These are phyloP conservation scores for Ciconia nigra DNA, from an alignment of 2,797 vertebrate species.

Conservation along the genomic window DNA sequence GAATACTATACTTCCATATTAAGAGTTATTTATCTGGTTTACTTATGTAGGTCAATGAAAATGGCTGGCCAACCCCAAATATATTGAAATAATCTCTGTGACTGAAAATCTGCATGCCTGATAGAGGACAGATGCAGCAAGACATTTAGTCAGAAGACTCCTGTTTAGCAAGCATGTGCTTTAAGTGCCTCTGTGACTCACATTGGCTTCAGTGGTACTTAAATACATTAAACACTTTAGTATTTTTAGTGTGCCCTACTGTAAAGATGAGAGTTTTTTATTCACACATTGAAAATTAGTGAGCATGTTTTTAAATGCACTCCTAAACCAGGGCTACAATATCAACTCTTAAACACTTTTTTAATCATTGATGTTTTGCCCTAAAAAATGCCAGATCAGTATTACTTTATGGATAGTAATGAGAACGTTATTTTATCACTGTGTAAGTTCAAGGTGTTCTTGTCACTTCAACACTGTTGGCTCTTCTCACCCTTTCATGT, in stretches of 20 bases:
- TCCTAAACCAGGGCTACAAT: neutral
- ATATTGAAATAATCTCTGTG: neutral
- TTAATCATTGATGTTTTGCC: neutral
- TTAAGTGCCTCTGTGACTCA: neutral
- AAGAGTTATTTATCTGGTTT: neutral
- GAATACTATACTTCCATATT: neutral
- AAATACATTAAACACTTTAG: neutral
- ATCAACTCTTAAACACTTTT: neutral
- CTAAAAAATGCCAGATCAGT: neutral
- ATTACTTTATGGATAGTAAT: neutral
- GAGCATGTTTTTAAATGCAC: neutral
- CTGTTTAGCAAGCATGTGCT: neutral
- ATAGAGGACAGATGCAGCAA: neutral
- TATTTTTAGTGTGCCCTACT: neutral
- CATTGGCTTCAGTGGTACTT: neutral
- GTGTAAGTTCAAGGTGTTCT: neutral
- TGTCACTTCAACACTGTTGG: neutral
- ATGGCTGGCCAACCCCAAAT: neutral
- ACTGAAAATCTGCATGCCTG: neutral
- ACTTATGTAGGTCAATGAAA: neutral
- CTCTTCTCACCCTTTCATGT: neutral
- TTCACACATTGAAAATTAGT: neutral
- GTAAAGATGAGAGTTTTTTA: neutral
- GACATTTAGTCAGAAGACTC: neutral
- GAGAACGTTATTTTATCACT: neutral